These are phyloP conservation scores for Hydraecia micacea DNA, from an alignment of 2,888 invertebrate genomes.

Conservation along the genomic window DNA sequence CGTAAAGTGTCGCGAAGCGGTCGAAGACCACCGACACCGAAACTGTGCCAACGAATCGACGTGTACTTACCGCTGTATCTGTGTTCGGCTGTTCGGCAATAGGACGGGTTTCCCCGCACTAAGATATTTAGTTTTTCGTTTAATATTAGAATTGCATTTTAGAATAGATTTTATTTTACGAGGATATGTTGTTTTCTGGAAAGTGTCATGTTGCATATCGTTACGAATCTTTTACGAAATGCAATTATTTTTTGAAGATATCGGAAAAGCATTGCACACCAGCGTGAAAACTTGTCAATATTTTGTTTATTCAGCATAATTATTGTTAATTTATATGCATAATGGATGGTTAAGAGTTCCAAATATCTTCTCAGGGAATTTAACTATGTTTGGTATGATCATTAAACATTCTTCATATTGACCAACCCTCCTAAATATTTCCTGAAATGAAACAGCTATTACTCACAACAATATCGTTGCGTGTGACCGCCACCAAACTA, in stretches of 20 bases:
- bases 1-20: slow-evolving; percentile 67
- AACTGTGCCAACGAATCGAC: slow-evolving; percentile 60
- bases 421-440: slow-evolving; percentile 16
- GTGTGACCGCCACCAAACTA: slow-evolving; percentile 36
- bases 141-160: slow-evolving; percentile 33
- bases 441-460: slow-evolving; percentile 9
- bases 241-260: background rate
- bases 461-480: slow-evolving; percentile 14
- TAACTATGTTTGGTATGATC: too few relatives aligned
- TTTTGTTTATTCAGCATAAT: background rate
- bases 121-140: slow-evolving; percentile 7
- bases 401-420: background rate
- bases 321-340: background rate
- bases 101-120: slow-evolving; percentile 63
- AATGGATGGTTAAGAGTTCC: background rate
- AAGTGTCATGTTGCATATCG: slow-evolving; percentile 1
- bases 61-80: slow-evolving; percentile 44
- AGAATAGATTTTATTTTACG: background rate
- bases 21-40: slow-evolving; percentile 64
- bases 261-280: background rate
- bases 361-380: background rate
- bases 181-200: background rate
- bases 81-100: slow-evolving; percentile 30
- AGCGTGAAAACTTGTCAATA: too few relatives aligned
- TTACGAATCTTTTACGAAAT: background rate